These are phyloP conservation scores for Syngnathus floridae DNA, from an alignment of 2,113 vertebrate genomes.

Conservation along the genomic window DNA sequence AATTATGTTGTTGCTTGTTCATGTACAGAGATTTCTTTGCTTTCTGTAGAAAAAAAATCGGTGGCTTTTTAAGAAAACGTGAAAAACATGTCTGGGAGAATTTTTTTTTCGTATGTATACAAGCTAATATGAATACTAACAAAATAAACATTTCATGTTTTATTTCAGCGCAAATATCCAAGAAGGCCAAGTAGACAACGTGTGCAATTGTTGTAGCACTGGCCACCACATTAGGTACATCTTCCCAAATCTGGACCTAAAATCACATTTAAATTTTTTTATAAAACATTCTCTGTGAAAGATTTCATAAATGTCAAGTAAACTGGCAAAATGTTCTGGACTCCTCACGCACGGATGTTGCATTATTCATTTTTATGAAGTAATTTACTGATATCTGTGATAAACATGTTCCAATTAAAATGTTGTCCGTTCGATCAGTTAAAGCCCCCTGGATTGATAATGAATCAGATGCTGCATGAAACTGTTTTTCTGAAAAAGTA, in stretches of 20 bases:
- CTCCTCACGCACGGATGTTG: too few species aligned
- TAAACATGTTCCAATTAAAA: too few species aligned
- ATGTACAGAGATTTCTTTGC: conserved; percentile 87
- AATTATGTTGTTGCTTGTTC: conserved; percentile 82
- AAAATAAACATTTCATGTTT: conserved; percentile 62
- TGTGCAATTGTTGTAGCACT: background rate
- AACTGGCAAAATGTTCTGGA: too few species aligned
- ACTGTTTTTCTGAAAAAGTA: too few species aligned
- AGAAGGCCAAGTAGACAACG: background rate
- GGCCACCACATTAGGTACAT: background rate
- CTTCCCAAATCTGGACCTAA: background rate
- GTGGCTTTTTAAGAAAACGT: conserved; percentile 84
- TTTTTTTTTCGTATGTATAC: conserved; percentile 71
- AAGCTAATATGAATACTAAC: conserved; percentile 74
- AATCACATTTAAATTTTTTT: too few species aligned
- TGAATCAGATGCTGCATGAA: too few species aligned
- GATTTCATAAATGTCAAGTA: too few species aligned
- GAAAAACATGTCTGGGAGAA: conserved; percentile 35
- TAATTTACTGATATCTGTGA: too few species aligned
- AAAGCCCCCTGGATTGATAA: too few species aligned
- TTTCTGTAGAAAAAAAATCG: conserved; percentile 87
- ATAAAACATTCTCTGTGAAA: too few species aligned
- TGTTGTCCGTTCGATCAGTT: too few species aligned
- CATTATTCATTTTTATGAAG: too few species aligned
- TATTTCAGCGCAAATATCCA: conserved; percentile 34